Evolutionary conservation across 37 sponge, comb jelly and placozoan species (phyloP), one percentile per base, ranked within the genome.

Genomic region (Spongilla lacustris): DNA sequence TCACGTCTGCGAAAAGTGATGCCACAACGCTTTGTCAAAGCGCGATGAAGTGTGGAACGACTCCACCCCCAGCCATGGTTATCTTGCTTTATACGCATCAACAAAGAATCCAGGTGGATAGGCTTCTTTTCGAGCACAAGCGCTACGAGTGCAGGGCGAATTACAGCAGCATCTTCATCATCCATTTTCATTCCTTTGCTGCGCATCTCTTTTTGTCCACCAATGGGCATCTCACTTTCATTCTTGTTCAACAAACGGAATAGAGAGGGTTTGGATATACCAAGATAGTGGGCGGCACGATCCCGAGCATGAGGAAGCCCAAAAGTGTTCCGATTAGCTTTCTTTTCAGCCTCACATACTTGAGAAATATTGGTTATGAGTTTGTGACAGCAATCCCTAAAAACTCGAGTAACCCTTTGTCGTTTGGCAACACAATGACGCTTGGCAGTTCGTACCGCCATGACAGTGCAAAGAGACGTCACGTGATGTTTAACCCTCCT

Each of bases 21-120:
- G 19, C 58, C 41, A 41, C 41, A 41, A 41, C 41, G 41, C 41
- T 41, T 41, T 41, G 41, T 41, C 41, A 41, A 41, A 41, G 41
- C 41, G 6, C 41, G 41, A 41, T 41, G 41, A 41, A 41, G 41
- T 41, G 41, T 41, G 41, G 41, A 41, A 41, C 41, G 41, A 41
- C 41, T 41, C 41, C 41, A 41, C 14, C 58, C 58, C 58, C 58
- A 58, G 58, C 58, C 21, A 58, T 8, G 58, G 58, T 58, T 58
- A 17, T 58, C 58, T 58, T 58, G 58, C 58, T 58, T 58, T 58
- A 58, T 58, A 58, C 58, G 58, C 58, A 58, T 58, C 58, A 58
- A 58, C 58, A 58, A 58, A 58, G 58, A 58, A 58, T 58, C 58
- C 58, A 58, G 58, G 58, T 58, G 58, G 58, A 58, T 58, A 58